These are phyloP conservation scores for Drosophila neutralis DNA, from an alignment of 2,888 invertebrate species.

Conservation along the genomic window DNA sequence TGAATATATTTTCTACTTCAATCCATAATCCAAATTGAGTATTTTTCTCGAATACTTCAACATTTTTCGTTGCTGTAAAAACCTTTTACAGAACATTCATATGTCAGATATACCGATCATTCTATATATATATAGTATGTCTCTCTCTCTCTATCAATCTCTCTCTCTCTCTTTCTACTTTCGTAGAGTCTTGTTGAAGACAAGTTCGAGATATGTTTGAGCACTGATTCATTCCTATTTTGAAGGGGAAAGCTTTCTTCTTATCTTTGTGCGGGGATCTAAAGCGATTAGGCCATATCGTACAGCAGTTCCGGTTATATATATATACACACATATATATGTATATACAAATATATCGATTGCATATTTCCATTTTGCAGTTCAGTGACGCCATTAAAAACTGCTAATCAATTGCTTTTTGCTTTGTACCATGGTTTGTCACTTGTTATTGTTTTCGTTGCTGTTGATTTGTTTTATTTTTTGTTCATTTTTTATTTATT, in stretches of 20 bases:
- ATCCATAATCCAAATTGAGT: no score
- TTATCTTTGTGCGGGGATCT: conserved; percentile 14
- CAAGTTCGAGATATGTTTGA: not conserved
- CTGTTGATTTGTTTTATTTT: conserved; percentile 1
- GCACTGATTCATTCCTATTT: not conserved
- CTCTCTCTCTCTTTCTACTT: not conserved
- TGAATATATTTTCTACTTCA: not conserved
- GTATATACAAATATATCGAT: conserved; percentile 12
- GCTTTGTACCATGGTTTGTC: conserved; percentile 1
- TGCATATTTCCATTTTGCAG: conserved; percentile 43
- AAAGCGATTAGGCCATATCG: conserved; percentile 16
- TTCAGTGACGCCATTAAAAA: conserved; percentile 63
- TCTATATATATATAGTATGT: not conserved
- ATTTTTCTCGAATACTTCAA: no score
- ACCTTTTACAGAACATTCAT: no score
- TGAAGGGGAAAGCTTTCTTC: not conserved
- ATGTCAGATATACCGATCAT: not conserved
- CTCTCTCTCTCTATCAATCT: not conserved
- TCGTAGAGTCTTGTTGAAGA: not conserved
- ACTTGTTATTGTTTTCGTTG: conserved; percentile 2
- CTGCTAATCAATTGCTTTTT: conserved; percentile 67
- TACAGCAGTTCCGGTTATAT: conserved; percentile 41
- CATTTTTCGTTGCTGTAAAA: no score
- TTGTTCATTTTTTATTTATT: not conserved
- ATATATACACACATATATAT: not conserved